A percentile compares a stretch with the other conserved stretches of the same genome.
These are phyloP conservation scores for Julus scandinavius DNA, from an alignment of 2,888 invertebrate species.

Conservation along the genomic window DNA sequence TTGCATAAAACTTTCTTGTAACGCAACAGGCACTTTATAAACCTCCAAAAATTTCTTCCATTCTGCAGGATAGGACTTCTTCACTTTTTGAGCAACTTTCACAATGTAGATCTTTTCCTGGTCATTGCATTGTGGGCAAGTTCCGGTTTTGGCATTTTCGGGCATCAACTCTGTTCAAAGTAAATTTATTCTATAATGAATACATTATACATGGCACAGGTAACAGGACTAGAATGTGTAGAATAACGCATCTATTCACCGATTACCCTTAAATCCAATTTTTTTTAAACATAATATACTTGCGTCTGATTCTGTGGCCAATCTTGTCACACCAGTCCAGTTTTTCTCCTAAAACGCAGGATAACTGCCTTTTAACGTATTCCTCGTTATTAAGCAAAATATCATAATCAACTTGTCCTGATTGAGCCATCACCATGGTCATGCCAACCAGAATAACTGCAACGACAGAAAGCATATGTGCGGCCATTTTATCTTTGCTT, in stretches of 20 bases:
- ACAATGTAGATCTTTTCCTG: constrained; percentile 55
- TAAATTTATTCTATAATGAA: not conserved
- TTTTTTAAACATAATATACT: constrained; percentile 22
- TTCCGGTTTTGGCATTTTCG: constrained; percentile 50
- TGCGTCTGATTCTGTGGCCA: constrained; percentile 47
- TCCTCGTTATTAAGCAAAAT: constrained; percentile 48
- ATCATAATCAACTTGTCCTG: constrained; percentile 33
- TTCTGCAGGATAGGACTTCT: constrained; percentile 42
- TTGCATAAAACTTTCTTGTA: constrained; percentile 48
- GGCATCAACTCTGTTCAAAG: constrained; percentile 50
- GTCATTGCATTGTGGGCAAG: constrained; percentile 46
- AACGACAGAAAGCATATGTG: not conserved
- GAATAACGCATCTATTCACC: no score
- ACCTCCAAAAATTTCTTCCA: constrained; percentile 48
- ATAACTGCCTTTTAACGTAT: constrained; percentile 7
- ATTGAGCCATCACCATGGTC: constrained; percentile 46
- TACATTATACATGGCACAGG: not conserved
- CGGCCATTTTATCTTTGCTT: not conserved
- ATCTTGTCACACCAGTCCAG: constrained; percentile 49
- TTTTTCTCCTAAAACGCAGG: constrained; percentile 43
- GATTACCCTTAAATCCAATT: no score
- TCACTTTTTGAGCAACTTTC: constrained; percentile 50
- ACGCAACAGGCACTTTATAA: constrained; percentile 47
- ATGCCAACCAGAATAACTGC: not conserved
- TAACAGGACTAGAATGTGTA: not conserved